phyloP scores from a whole-genome alignment of 2,113 vertebrate genomes.

The Ictalurus punctatus region DNA sequence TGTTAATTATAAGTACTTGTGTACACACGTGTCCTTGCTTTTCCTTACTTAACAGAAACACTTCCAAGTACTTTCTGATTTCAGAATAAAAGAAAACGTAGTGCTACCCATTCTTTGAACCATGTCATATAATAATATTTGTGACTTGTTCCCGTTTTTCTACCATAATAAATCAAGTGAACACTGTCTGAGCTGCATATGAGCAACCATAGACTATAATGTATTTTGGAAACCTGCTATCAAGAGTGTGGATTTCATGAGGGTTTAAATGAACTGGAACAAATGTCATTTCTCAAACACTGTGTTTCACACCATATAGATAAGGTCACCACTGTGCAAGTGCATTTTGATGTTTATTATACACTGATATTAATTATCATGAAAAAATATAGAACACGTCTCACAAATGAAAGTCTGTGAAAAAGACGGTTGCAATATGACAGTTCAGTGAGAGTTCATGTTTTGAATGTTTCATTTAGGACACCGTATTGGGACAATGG shows the following conservation, averaged over 20 bases:
- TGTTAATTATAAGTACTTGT: not conserved
- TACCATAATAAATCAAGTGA: not conserved
- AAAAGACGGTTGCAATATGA: not conserved
- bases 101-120: not conserved
- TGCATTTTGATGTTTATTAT: not conserved
- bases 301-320: not conserved
- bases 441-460: not conserved
- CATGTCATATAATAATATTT: slow-evolving; percentile 6
- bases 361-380: slow-evolving; percentile 3
- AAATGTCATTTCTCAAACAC: slow-evolving; percentile 23
- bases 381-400: not conserved
- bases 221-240: not conserved
- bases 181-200: not conserved
- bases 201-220: not conserved
- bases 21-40: not conserved
- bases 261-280: slow-evolving; percentile 25
- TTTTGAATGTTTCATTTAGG: slow-evolving; percentile 8
- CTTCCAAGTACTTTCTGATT: not conserved
- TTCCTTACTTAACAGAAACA: not conserved
- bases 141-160: not conserved
- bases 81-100: not conserved
- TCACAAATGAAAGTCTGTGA: not conserved
- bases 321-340: not conserved
- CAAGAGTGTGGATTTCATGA: not conserved
- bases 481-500: not conserved